These are phyloP conservation scores for Heliothis subflexa DNA, from an alignment of 1,140 invertebrate species.

Conservation along the genomic window DNA sequence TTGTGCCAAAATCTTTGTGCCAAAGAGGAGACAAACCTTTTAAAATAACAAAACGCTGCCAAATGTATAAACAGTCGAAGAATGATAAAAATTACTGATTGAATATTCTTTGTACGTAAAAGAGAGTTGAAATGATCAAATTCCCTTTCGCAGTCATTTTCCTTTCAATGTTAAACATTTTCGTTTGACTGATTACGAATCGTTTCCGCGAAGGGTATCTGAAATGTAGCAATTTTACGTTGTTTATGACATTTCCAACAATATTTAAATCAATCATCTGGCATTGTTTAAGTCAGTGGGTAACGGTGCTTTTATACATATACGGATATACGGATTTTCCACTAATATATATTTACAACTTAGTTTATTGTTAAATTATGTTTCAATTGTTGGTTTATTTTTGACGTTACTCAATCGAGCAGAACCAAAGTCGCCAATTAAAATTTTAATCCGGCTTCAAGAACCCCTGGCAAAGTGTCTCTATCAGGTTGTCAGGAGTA, in stretches of 20 bases:
- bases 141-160: slow-evolving; percentile 22
- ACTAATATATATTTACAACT: too few relatives aligned
- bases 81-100: slow-evolving; percentile 38
- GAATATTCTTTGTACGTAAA: slow-evolving; percentile 35
- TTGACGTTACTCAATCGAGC: slow-evolving; percentile 7
- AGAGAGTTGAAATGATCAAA: slow-evolving; percentile 23
- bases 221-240: not conserved
- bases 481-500: slow-evolving; percentile 22
- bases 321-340: too few relatives aligned
- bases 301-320: too few relatives aligned
- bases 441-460: slow-evolving; percentile 43
- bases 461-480: slow-evolving; percentile 51
- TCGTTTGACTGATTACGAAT: slow-evolving; percentile 21
- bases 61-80: slow-evolving; percentile 26
- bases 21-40: slow-evolving; percentile 11
- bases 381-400: not conserved
- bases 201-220: not conserved
- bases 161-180: slow-evolving; percentile 22
- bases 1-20: slow-evolving; percentile 23
- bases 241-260: not conserved
- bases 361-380: too few relatives aligned
- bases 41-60: slow-evolving; percentile 21
- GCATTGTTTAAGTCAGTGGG: not conserved
- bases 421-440: slow-evolving; percentile 23
- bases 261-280: too few relatives aligned